Evolutionary conservation across 92 coral and sea anemone genomes (phyloP), one percentile per base, ranked within the genome.

Genomic region (Plumapathes pennacea): DNA sequence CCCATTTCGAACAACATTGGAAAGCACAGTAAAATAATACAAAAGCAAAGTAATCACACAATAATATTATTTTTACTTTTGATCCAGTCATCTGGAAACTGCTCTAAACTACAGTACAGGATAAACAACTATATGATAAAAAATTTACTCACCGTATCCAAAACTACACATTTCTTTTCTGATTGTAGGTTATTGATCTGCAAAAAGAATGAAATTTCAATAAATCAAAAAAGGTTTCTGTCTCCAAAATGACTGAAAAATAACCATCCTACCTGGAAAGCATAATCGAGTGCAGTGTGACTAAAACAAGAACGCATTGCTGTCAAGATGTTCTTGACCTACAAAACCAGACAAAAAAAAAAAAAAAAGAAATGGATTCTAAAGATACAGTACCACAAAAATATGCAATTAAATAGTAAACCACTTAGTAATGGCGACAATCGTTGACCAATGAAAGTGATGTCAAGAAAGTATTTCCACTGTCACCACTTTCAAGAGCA

Each of bases 121-220:
- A 20, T 3, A 32, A 25, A 54, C 2, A 25, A 17, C 29, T 10
- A 31, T n/a, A 12, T 20, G 36, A 3, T 19, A 10, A 0, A 10
- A 10, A 3, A 38, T 8, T 29, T 34, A 50, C 98, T 60, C 77
- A 92, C 98, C 64, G 86, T 80, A 56, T 88, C 98, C 29, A 92
- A 72, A 71, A 92, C 81, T 48, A 80, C 98, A 60, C 88, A 83
- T 67, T 96, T 80, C 64, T 90, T 88, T 56, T 85, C 54, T 62
- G 98, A 88, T 56, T 92, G 96, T 42, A 92, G 66, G 44, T 88
- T 74, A 57, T 92, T 92, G 21, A 92, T 92, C 98, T 91, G 74
- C 20, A 45, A 54, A 21, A 72, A 34, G 47, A 29, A 17, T 22
- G n/a, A n/a, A 46, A 7, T 46, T n/a, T 17, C 8, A 46, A 8